These are phyloP conservation scores for Balaenoptera acutorostrata DNA, from an alignment of 2,113 vertebrate genomes.

Conservation along the genomic window DNA sequence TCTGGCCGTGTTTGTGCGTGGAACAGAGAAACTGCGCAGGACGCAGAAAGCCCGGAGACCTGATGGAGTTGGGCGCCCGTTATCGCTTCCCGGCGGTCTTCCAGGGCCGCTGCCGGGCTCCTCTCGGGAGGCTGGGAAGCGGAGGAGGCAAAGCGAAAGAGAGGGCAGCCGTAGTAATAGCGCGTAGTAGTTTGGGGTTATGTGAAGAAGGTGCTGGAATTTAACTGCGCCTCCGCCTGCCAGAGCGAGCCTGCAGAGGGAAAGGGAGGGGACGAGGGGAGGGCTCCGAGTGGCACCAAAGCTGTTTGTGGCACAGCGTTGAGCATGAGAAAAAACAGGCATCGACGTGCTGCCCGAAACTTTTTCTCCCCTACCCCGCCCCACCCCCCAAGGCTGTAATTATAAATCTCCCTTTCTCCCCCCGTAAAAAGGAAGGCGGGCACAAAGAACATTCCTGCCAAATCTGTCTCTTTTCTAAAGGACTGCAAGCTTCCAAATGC, in stretches of 20 bases:
- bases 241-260: conserved; percentile 28
- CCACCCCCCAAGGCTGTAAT: conserved; percentile 13
- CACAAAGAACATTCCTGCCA: conserved; percentile 50
- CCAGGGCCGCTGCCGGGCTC: background rate
- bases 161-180: conserved; percentile 43
- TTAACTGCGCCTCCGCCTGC: conserved; percentile 48
- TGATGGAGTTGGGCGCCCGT: background rate
- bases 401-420: conserved; percentile 33
- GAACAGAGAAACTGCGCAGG: conserved; percentile 53
- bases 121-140: background rate
- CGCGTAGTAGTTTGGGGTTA: conserved; percentile 56
- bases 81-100: background rate
- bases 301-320: background rate
- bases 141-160: background rate
- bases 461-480: conserved; percentile 31
- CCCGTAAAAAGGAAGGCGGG: background rate
- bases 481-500: conserved; percentile 45
- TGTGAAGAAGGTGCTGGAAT: conserved; percentile 75
- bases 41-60: background rate
- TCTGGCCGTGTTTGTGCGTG: conserved; percentile 28
- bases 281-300: background rate
- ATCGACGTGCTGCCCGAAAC: conserved; percentile 57
- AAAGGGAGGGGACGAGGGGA: background rate
- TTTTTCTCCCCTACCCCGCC: background rate
- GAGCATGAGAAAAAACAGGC: background rate